phyloP scores from a whole-genome alignment of 2,113 vertebrate species.

The Tragelaphus imberbis region DNA sequence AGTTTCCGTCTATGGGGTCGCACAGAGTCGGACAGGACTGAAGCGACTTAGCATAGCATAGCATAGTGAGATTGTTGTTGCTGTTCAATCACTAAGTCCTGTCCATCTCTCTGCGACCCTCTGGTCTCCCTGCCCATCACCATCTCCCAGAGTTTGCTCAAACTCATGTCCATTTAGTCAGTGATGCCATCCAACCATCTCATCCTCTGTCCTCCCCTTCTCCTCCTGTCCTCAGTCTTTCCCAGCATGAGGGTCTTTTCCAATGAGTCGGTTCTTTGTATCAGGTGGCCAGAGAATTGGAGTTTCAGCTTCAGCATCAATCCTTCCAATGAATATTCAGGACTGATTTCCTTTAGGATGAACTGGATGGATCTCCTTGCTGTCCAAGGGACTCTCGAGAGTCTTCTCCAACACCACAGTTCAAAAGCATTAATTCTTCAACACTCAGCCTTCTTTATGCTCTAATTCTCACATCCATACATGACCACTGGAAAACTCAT shows the following conservation, averaged over 20 bases:
- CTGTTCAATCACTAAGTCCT: rapidly evolving
- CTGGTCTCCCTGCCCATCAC: not conserved
- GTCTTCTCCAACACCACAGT: not conserved
- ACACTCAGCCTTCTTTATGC: not conserved
- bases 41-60: too few relatives aligned
- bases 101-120: rapidly evolving
- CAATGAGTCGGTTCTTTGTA: rapidly evolving
- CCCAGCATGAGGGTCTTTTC: not conserved
- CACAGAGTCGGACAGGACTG: too few relatives aligned
- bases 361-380: not conserved
- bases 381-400: rapidly evolving
- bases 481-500: not conserved
- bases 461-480: not conserved
- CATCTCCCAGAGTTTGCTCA: not conserved
- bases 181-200: not conserved
- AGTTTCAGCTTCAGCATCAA: not conserved
- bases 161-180: not conserved
- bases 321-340: not conserved
- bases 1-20: too few relatives aligned
- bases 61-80: not conserved
- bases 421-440: not conserved
- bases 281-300: not conserved
- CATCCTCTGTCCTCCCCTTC: not conserved
- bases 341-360: not conserved
- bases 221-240: not conserved